Evolutionary conservation across 1,140 invertebrate genomes (phyloP), one percentile per base, ranked within the genome.

Genomic region (Ceratoteleas bidentatus): DNA sequence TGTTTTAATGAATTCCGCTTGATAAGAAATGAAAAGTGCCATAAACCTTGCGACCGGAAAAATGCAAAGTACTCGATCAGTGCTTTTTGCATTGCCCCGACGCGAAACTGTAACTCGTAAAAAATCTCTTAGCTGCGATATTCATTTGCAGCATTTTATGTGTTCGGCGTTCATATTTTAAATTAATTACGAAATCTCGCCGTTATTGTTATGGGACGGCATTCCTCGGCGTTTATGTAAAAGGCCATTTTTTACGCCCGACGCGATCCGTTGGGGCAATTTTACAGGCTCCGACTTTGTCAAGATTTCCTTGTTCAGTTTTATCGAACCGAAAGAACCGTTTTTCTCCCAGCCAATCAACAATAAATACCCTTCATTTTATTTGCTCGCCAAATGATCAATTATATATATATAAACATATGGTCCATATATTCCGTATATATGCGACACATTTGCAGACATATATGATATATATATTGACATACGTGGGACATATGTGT

Each of bases 181-280:
- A 61, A 72, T 58, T 72, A 60, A 72, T 72, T 72, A 72, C 57
- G 24, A 72, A 72, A 53, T 61, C 50, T 32, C 32, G 24, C 6
- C 68, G 45, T 69, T 58, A 61, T 72, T 72, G 68, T 61, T 72
- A 72, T 61, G 32, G 57, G 57, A 72, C 68, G 13, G 32, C 57
- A 61, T 61, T 61, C 57, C 57, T 36, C 49, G 50, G 53, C 56
- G 32, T 72, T 72, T 40, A 61, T 54, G 50, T 36, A 60, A 72
- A 72, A 61, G 34, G 11, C 50, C 9, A 61, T 61, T 52, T 61
- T 70, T 69, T 60, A 66, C 32, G 52, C 64, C 52, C n/a, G n/a
- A n/a, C n/a, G n/a, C n/a, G n/a, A n/a, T n/a, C n/a, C n/a, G n/a
- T n/a, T n/a, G n/a, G n/a, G n/a, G n/a, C n/a, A n/a, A n/a, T n/a